A percentile compares a stretch with the other conserved stretches of the same genome.
phyloP scores from a whole-genome alignment of 2,113 vertebrate species.

The Crotalus viridis region DNA sequence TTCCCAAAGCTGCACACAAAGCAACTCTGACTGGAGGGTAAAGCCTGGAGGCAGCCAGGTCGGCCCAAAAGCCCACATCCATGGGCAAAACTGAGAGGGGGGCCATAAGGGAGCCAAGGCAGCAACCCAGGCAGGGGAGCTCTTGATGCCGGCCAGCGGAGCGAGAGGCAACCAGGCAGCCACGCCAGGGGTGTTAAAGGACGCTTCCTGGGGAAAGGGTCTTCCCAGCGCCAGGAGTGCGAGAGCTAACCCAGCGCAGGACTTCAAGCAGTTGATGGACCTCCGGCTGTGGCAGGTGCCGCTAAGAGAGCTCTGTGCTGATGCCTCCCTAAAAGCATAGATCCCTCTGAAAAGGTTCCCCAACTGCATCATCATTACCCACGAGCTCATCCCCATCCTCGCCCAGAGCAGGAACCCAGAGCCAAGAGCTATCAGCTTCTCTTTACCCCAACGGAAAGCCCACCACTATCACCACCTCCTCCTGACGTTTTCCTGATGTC shows the following conservation, averaged over 20 bases:
- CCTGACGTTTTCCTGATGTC: neutral
- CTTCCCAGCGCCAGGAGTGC: neutral
- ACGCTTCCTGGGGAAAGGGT: neutral
- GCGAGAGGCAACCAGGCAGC: neutral
- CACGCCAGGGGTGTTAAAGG: too few relatives aligned
- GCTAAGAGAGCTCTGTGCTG: neutral
- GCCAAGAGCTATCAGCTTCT: accelerated
- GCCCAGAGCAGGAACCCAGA: neutral
- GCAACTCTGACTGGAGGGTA: neutral
- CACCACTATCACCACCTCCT: neutral
- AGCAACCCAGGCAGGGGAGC: neutral
- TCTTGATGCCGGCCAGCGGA: neutral
- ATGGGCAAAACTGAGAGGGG: too few relatives aligned
- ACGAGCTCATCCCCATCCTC: neutral
- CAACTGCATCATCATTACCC: neutral
- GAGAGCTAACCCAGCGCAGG: neutral
- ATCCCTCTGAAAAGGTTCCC: neutral
- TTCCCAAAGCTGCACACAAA: neutral
- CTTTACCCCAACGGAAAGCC: neutral
- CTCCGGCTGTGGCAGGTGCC: neutral
- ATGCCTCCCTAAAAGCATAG: neutral
- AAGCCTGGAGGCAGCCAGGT: neutral
- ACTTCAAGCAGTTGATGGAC: neutral
- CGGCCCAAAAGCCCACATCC: neutral
- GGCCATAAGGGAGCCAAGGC: neutral